Base-by-base conservation (phyloP, 2,797 vertebrate genomes). In the Halcyon badia region DNA sequence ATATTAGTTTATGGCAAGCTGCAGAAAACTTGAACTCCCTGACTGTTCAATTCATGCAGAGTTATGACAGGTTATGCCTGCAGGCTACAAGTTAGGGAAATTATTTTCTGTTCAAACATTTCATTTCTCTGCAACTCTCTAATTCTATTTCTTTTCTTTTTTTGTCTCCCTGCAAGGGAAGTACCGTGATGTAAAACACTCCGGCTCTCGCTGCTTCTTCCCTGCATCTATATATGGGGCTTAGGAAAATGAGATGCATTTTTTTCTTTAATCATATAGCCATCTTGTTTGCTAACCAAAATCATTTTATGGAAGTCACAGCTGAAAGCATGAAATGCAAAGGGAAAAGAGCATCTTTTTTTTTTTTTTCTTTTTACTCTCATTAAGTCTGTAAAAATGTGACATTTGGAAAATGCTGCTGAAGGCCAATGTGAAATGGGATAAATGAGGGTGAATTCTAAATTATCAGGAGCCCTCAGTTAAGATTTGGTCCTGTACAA, bases 71-170 rank as follows among this genome's bases (percentile, higher is more conserved):
- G 94, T 93, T 96, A 89, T 95, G 94, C 94, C 97, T 93, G 20
- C 70, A 97, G 96, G 97, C 96, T 96, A 84, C 49, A 64, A 97
- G 94, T 97, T 97, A 97, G 91, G 96, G 96, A 96, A 97, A 97
- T 97, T 96, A 97, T 97, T 97, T 97, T 98, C 95, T 97, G 96
- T 97, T 98, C 96, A 97, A 97, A 97, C 97, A 97, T 96, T 97
- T 98, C 94, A 96, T 97, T 97, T 97, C 81, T 92, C 51, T 94
- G 83, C 92, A 95, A 88, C 81, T 97, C 91, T 88, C 16, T 94
- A 96, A 96, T 94, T 97, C 85, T 96, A 44, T 83, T 96, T 88
- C 10, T 56, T 71, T 31, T 80, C 48, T 11, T 48, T 68, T 37
- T 79, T 91, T 28, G 33, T 81, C 31, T 86, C 18, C n/a, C 79